phyloP scores from a whole-genome alignment of 1,140 invertebrate genomes.

The Prorops nasuta region DNA sequence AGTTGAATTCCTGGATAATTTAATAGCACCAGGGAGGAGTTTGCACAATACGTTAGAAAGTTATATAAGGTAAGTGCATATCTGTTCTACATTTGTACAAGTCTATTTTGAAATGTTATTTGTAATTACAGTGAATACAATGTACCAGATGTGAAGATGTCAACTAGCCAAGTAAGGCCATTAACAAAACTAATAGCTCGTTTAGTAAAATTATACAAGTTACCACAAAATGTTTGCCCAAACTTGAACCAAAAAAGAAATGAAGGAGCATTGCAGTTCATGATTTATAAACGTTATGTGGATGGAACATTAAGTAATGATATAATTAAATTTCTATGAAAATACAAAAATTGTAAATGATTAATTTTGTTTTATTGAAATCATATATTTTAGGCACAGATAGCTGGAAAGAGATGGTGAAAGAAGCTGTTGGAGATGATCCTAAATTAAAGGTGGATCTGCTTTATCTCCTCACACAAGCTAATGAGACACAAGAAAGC shows the following conservation, averaged over 20 bases:
- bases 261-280: slow-evolving; percentile 65
- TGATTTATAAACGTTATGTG: slow-evolving; percentile 64
- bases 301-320: slow-evolving; percentile 61
- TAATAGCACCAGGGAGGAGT: slow-evolving; percentile 52
- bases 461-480: slow-evolving; percentile 52
- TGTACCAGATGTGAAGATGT: slow-evolving; percentile 62
- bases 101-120: slow-evolving; percentile 27
- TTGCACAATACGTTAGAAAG: slow-evolving; percentile 40
- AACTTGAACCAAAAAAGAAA: slow-evolving; percentile 65
- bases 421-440: slow-evolving; percentile 62
- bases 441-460: slow-evolving; percentile 59
- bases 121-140: slow-evolving; percentile 54
- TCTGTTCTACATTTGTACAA: neutral
- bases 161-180: slow-evolving; percentile 60
- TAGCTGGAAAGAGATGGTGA: slow-evolving; percentile 68
- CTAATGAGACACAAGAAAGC: slow-evolving; percentile 60
- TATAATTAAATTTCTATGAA: slow-evolving; percentile 5
- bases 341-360: neutral
- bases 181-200: slow-evolving; percentile 64
- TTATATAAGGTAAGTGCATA: slow-evolving; percentile 41
- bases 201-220: slow-evolving; percentile 62
- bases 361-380: slow-evolving; percentile 8
- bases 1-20: slow-evolving; percentile 63
- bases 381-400: slow-evolving; percentile 51
- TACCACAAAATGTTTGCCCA: slow-evolving; percentile 62